Conservation (phyloP, 2,888 invertebrate genomes). For the Epiblema foenella region DNA sequence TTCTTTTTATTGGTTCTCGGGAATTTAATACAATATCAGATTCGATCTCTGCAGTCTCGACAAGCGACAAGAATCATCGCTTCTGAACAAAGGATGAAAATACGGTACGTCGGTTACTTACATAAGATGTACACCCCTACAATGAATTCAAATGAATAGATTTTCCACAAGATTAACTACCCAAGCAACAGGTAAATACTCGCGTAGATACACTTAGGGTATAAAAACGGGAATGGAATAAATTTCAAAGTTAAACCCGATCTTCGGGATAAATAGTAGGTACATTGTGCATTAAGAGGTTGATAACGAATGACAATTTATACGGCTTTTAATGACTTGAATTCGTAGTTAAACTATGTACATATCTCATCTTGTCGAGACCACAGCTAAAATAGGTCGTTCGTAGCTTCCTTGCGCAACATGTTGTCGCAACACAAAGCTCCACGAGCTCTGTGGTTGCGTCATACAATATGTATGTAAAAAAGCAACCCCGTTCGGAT, state of each 20-base stretch:
- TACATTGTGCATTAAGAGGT: not conserved
- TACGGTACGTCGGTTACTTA: not conserved
- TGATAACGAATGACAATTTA: too few species aligned
- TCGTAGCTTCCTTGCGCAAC: not conserved
- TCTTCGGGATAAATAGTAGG: not conserved
- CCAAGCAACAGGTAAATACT: constrained; percentile 3
- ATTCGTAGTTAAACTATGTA: not conserved
- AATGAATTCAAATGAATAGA: too few species aligned
- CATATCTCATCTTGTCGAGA: not conserved
- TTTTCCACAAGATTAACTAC: not conserved
- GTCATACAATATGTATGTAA: constrained; percentile 35
- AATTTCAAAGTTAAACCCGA: not conserved
- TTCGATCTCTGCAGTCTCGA: not conserved
- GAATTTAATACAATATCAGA: constrained; percentile 24
- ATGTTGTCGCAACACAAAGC: constrained; percentile 11
- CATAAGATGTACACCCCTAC: too few species aligned
- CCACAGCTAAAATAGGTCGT: constrained; percentile 1
- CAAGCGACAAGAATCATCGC: not conserved
- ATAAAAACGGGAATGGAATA: constrained; percentile 12
- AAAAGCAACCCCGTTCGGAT: constrained; percentile 16
- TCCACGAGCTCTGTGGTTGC: constrained; percentile 17
- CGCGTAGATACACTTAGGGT: not conserved
- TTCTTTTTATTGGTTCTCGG: constrained; percentile 22
- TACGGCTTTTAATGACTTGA: not conserved
- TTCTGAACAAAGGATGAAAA: constrained; percentile 1